Evolutionary conservation across 2,888 invertebrate genomes (phyloP), one percentile per base, ranked within the genome.

Genomic region (Brachyptera risi): DNA sequence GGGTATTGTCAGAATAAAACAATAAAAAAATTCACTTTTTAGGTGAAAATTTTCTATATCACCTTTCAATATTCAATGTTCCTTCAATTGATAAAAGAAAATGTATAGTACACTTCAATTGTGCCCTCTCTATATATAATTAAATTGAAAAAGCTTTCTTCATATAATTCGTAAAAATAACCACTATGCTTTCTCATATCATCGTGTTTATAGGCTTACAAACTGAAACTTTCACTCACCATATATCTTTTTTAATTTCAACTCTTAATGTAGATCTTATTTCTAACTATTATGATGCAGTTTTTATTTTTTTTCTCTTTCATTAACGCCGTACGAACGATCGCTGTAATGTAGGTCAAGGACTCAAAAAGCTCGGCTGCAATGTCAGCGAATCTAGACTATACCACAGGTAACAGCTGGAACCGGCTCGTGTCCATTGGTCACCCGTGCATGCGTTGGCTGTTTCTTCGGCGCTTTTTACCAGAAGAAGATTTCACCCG

Each of bases 261-360:
- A 7, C 13, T 42, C 7, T 42, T 3, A 19, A 9, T 42, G 13
- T 38, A 3, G 17, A 19, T 15, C n/a, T 42, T 42, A 19, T 21
- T 15, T 5, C 13, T 42, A 15, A 19, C 15, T 21, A 42, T 42
- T 42, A 42, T n/a, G n/a, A n/a, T n/a, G n/a, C n/a, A n/a, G n/a
- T n/a, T n/a, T n/a, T n/a, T n/a, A n/a, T n/a, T n/a, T n/a, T n/a
- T n/a, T n/a, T n/a, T n/a, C n/a, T n/a, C n/a, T n/a, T n/a, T n/a
- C n/a, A n/a, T n/a, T n/a, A n/a, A 42, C 19, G 42, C 9, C 21
- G 17, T 42, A 42, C 3, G 19, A 42, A 17, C 42, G n/a, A 15
- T 17, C 9, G 21, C 42, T 21, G n/a, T 47, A 47, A 54, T 54
- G 54, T 54, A 54, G 54, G 54, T 54, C 54, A 54, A 51, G 54